These are phyloP conservation scores for Rallus crepitans DNA, from an alignment of 2,797 vertebrate species.

Conservation along the genomic window DNA sequence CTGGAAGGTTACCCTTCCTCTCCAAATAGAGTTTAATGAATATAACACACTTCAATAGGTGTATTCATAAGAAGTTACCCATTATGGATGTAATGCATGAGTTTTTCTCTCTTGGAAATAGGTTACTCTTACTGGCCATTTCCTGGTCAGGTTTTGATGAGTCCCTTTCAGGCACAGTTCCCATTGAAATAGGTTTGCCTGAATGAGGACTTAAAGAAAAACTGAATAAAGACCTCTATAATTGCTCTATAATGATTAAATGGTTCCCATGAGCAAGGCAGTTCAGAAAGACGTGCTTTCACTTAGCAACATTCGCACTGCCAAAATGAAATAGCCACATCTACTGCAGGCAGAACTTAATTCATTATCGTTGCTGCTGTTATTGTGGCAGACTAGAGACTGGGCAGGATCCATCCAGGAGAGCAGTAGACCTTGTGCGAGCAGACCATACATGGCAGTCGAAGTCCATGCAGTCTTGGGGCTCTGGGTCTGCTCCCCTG, in stretches of 20 bases:
- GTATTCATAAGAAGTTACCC: conserved; percentile 64
- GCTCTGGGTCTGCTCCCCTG: neutral
- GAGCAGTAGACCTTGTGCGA: neutral
- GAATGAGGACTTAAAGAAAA: conserved; percentile 70
- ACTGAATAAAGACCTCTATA: conserved; percentile 71
- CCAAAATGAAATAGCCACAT: conserved; percentile 53
- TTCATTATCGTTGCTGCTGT: conserved; percentile 7
- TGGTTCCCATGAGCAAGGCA: conserved; percentile 72
- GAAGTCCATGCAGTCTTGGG: accelerated
- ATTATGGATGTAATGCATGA: conserved; percentile 67
- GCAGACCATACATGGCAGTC: neutral
- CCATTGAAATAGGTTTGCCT: conserved; percentile 70
- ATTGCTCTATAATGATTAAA: conserved; percentile 74
- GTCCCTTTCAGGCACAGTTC: conserved; percentile 66
- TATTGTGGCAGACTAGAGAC: neutral
- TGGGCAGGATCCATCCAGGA: neutral
- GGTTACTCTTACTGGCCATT: conserved; percentile 68
- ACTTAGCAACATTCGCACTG: conserved; percentile 63
- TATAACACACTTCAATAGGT: conserved; percentile 68
- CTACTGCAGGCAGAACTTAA: conserved; percentile 32
- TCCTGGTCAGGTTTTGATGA: conserved; percentile 74
- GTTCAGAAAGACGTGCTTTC: conserved; percentile 68
- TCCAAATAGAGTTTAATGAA: conserved; percentile 65
- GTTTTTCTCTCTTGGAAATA: conserved; percentile 72
- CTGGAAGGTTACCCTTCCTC: conserved; percentile 65